Base-by-base conservation (phyloP, 2,797 vertebrate genomes). In the Hippocampus kuda region DNA sequence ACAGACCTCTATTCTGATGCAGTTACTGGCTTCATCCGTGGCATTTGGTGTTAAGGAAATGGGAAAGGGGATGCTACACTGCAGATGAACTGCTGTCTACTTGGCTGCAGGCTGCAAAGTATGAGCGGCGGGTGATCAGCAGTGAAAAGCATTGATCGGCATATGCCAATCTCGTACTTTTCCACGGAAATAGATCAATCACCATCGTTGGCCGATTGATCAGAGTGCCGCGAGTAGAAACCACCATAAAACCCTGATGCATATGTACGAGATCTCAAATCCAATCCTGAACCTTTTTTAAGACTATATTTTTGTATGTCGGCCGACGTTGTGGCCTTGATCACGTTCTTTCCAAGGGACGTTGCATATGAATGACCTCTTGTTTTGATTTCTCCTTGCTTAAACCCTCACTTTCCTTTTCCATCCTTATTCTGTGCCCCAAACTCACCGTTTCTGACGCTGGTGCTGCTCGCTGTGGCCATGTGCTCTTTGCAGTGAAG, bases 401-500 rank as follows among this genome's bases (percentile, higher is more conserved):
- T 71, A 53, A 74, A 72, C 63, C 41, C 59, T 61, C 38, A 22
- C 26, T 66, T 30, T 63, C 54, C 34, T 51, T 56, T 68, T n/a
- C 57, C 49, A 48, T 38, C 56, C 53, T 64, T 42, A 70, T 63
- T 64, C 72, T 44, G 7, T 59, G n/a, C 1, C 30, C 66, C 46
- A 68, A 68, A 68, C 27, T 80, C 69, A 75, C 65, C 1, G 53
- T 74, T 71, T 63, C 64, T 79, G 69, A 85, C 62, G 3, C 18
- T 2, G 34, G 34, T 38, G 51, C 61, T 15, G n/a, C 44, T 66
- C 57, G 64, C 70, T 54, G 75, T 65, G 63, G 63, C 15, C 81
- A 68, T 88, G 68, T 85, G 79, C 71, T 88, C 71, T 77, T 85
- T 84, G 74, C 88, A 99, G 97, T 96, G 82, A 99, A 98, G 88